Base-by-base conservation (phyloP, 2,888 invertebrate species). In the Pyrgus malvae region DNA sequence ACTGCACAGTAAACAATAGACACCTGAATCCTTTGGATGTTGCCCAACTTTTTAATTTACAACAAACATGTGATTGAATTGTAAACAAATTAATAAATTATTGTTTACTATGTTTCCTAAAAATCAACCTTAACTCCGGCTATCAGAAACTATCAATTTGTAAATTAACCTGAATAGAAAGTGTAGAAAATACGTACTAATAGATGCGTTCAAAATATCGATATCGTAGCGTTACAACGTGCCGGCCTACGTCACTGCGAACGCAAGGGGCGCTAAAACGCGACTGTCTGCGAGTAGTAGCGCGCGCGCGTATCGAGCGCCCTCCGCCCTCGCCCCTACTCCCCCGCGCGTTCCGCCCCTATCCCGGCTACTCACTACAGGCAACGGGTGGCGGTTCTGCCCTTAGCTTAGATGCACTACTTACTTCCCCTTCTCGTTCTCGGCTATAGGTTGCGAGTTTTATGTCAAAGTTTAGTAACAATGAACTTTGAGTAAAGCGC, bases 271-370 rank as follows among this genome's bases (percentile, higher is more conserved):
- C 75, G 81, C 76, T 81, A 71, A 78, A 83, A 79, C 75, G 82
- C 84, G 86, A 89, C 87, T 88, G 82, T 62, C 61, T 42, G 68
- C 57, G 66, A 67, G 66, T 65, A 67, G 69, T 70, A 70, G 86
- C 85, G 89, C 90, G 88, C 85, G 88, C 88, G 88, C 86, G 85
- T 87, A 88, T 89, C 77, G 88, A 88, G 74, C 87, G 86, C 73
- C 64, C 73, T 70, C 74, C 78, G 77, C 78, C 78, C 76, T 74
- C 63, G 74, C 65, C 67, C 67, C 72, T 65, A 75, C 80, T 71
- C 80, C 80, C 83, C 76, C 80, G 76, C 79, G 61, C 64, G 67
- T 63, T 66, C 76, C 76, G 78, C 80, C 82, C 73, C 71, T 63
- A 67, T 64, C 78, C 78, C 76, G 71, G 73, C 74, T 74, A 68